Evolutionary conservation across 2,113 vertebrate species (phyloP), one percentile per base, ranked within the genome.

Genomic region (Sinocyclocheilus anshuiensis): DNA sequence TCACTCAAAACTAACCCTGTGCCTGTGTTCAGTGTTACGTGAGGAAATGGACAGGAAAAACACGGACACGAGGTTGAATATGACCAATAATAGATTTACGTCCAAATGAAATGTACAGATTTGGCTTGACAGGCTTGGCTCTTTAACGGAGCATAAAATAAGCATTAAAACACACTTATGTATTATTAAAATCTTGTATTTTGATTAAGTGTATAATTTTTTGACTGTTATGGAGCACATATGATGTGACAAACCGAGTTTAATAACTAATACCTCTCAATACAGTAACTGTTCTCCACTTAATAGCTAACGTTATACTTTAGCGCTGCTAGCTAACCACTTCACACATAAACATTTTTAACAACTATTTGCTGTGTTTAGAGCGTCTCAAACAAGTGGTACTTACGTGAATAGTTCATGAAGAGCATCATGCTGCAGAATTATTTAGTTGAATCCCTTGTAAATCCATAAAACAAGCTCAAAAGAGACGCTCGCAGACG

Each of bases 271-370:
- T 4, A 48, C 36, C n/a, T 11, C 59, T 16, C 9, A 65, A 65
- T 45, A 65, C 45, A 15, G 24, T 33, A 82, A 82, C 69, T 13
- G 69, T 42, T 72, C 36, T 42, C 10, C 20, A 42, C 36, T 72
- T 22, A 9, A 22, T 42, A 42, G 69, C 36, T 42, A 71, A 12
- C 29, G 4, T 63, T 2, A n/a, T 42, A 77, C 29, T 84, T 83
- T 84, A 84, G 69, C 82, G 65, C 65, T 84, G 50, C 50, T 74
- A 84, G 82, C 82, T 57, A 59, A 57, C 48, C 22, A 36, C 4
- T 39, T 72, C 20, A 55, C 50, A 57, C 0, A 11, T 59, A n/a
- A 5, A 74, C 26, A 26, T 1, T 2, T 39, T 84, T 39, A 33
- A 20, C 2, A 20, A 16, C 24, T 42, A 42, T 29, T 33, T 59